These are phyloP conservation scores for Pangasianodon hypophthalmus DNA, from an alignment of 2,113 vertebrate species.

Conservation along the genomic window DNA sequence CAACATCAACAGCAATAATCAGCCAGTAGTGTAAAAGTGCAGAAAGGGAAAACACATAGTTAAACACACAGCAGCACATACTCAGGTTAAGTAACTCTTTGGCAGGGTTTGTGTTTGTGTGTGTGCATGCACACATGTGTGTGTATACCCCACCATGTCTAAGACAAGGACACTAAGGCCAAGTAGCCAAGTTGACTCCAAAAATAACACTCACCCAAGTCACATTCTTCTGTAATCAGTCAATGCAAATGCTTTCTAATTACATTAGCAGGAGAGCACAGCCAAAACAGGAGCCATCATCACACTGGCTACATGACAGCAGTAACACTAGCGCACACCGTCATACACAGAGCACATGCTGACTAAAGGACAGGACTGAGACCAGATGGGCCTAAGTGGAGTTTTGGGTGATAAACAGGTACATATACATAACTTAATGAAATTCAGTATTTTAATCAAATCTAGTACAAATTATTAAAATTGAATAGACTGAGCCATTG, in stretches of 20 bases:
- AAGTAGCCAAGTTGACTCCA: conserved; percentile 52
- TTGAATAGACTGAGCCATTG: neutral
- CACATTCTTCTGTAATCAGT: conserved; percentile 70
- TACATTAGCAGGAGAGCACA: conserved; percentile 57
- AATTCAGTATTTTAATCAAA: neutral
- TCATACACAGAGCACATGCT: neutral
- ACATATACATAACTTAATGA: neutral
- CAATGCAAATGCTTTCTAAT: conserved; percentile 66
- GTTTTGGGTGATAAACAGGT: neutral
- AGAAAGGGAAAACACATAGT: neutral
- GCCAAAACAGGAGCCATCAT: conserved; percentile 35
- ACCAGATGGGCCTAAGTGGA: neutral
- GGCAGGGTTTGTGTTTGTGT: neutral
- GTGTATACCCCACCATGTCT: conserved; percentile 12
- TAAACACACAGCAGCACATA: neutral
- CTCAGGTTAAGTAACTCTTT: neutral
- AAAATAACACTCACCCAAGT: conserved; percentile 62
- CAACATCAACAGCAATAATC: neutral
- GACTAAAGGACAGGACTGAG: neutral
- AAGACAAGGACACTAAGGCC: conserved; percentile 58
- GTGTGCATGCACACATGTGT: neutral
- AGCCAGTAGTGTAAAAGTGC: neutral
- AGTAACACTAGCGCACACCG: neutral
- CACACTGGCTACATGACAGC: neutral
- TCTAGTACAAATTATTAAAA: neutral